Conservation (phyloP, 23 tunicate genomes). For the Botrylloides violaceus region DNA sequence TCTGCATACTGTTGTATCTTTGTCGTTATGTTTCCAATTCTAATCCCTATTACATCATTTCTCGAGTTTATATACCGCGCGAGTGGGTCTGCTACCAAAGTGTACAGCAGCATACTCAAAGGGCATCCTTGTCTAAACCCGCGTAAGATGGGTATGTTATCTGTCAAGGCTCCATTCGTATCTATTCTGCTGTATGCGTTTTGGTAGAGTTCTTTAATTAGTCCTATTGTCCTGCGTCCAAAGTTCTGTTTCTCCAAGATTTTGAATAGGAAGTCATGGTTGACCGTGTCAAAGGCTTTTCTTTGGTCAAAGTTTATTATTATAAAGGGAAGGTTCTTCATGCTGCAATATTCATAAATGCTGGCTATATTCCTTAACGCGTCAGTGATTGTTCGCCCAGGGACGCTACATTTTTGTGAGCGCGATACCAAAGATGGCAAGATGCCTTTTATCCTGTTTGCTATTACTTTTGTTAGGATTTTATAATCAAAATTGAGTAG, state of each 20-base stretch:
- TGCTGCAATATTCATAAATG: background rate
- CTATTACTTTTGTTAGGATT: background rate
- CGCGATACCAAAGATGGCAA: background rate
- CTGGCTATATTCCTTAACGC: background rate
- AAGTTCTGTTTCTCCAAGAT: background rate
- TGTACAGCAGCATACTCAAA: conserved; percentile 11
- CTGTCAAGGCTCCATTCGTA: conserved; percentile 4
- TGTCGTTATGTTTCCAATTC: background rate
- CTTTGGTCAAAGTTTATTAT: background rate
- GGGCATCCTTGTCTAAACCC: conserved; percentile 33
- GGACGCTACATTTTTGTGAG: background rate
- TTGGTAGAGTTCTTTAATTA: conserved; percentile 13
- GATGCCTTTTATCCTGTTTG: background rate
- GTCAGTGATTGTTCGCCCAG: background rate
- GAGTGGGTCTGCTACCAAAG: background rate
- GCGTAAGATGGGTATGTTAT: conserved; percentile 1
- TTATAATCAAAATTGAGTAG: background rate
- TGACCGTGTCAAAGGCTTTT: background rate
- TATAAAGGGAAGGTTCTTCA: background rate
- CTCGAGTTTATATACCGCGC: background rate
- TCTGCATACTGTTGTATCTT: conserved; percentile 24
- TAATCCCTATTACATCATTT: background rate
- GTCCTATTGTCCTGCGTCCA: background rate
- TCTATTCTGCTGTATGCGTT: conserved; percentile 7
- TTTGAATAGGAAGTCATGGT: conserved; percentile 1